Evolutionary conservation across 2,888 invertebrate genomes (phyloP), one percentile per base, ranked within the genome.

Genomic region (Isotomurus palustris): DNA sequence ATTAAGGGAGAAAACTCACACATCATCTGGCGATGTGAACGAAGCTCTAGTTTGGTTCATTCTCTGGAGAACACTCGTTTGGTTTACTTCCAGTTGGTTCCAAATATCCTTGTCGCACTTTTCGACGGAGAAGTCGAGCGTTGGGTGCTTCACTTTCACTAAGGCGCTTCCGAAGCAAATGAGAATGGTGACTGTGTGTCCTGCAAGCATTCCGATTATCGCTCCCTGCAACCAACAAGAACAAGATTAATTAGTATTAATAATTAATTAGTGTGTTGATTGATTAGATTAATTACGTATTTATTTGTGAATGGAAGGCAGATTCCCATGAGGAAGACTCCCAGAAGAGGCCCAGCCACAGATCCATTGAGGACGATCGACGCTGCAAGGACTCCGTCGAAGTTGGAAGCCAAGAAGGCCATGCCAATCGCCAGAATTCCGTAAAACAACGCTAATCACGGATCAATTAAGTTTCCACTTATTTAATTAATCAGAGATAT

Each of bases 301-400:
- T 88, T 88, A 72, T 91, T 91, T 28, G 87, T 87, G 62, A 85
- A 80, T 0, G 91, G 92, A 51, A 89, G 83, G 49, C 91, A 77
- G 74, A 91, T 86, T 1, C 91, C 92, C 54, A 91, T 76, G 3
- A 90, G 76, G 71, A 91, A 91, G 38, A 89, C 89, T 19, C 66
- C 68, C 27, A 71, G 35, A 3, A 71, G 52, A 6, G 72, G 72
- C n/a, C 72, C 72, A 21, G 66, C 60, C 22, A 71, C 67, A 8
- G 63, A 56, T 2, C 71, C 68, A 32, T 66, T 71, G 22, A 71
- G 58, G n/a, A 68, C 57, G 12, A 68, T 64, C 0, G 67, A 62
- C 1, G 65, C 67, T 10, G 61, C 58, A 14, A 65, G 56, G 12
- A 65, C 65, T 8, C 59, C 65, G 22, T 65, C 63, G 27, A 67